A percentile compares a stretch with the other conserved stretches of the same genome.
phyloP scores from a whole-genome alignment of 1,140 invertebrate species.

The Drosophila aff. region DNA sequence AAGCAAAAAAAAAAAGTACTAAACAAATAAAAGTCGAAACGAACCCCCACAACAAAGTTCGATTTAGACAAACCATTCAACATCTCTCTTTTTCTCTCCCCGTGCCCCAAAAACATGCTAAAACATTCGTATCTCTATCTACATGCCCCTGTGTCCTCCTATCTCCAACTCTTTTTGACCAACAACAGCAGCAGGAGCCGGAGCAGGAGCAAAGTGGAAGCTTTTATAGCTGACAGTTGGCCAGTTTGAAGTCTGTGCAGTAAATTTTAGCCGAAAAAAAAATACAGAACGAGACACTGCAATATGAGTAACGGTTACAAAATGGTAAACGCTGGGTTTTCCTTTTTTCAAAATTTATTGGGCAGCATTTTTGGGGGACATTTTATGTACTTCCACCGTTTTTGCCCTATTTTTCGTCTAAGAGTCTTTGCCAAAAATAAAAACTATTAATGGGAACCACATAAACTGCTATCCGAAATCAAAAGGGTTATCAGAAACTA shows the following conservation, averaged over 20 bases:
- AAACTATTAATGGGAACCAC: not conserved
- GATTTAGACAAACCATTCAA: slow-evolving; percentile 44
- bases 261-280: slow-evolving; percentile 48
- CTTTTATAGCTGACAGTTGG: slow-evolving; percentile 59
- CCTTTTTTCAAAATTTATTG: slow-evolving; percentile 63
- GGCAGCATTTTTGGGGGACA: slow-evolving; percentile 45
- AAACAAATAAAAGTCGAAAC: slow-evolving; percentile 32
- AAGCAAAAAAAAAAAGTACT: not conserved
- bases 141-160: not conserved
- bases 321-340: slow-evolving; percentile 10
- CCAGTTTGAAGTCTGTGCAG: slow-evolving; percentile 52
- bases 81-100: slow-evolving; percentile 7
- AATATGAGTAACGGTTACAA: slow-evolving; percentile 32
- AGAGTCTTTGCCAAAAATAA: not conserved
- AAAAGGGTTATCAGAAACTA: not conserved
- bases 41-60: slow-evolving; percentile 28
- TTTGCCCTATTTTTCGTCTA: not conserved
- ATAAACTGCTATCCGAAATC: not conserved
- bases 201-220: slow-evolving; percentile 39
- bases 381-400: slow-evolving; percentile 43
- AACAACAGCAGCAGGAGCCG: not conserved
- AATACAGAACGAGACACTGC: slow-evolving; percentile 14
- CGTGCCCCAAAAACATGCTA: slow-evolving; percentile 47
- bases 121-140: slow-evolving; percentile 50
- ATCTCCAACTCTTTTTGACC: slow-evolving; percentile 11